Conservation (phyloP, 2,113 vertebrate genomes). For the Corythoichthys intestinalis region DNA sequence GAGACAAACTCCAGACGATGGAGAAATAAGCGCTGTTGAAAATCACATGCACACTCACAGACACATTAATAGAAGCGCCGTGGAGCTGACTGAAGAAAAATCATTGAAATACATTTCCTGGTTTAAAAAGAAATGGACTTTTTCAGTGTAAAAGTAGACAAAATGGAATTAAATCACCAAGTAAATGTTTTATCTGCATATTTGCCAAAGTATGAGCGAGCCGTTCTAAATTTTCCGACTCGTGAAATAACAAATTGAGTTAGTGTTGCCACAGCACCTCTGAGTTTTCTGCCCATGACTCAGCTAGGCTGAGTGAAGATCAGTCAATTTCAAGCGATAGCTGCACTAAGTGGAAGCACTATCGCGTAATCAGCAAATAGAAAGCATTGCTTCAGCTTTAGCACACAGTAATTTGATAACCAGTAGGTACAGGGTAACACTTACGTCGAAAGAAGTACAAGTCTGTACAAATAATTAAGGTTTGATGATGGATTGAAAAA, state of each 20-base stretch:
- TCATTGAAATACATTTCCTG: background rate
- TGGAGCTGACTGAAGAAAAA: background rate
- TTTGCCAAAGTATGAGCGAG: background rate
- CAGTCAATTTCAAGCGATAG: background rate
- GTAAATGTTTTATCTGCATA: background rate
- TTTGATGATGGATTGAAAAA: too few species aligned
- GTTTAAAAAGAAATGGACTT: background rate
- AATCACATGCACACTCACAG: background rate
- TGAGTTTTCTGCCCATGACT: background rate
- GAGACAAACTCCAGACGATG: background rate
- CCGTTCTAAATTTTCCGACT: background rate
- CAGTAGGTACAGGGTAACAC: too few species aligned
- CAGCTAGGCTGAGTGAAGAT: background rate
- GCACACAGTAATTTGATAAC: too few species aligned
- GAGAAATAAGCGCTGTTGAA: background rate
- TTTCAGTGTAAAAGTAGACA: background rate
- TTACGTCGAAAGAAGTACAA: too few species aligned
- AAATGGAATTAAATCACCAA: background rate
- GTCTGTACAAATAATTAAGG: too few species aligned
- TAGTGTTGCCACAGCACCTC: background rate
- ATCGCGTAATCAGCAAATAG: background rate
- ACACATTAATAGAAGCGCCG: background rate
- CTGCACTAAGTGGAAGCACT: background rate
- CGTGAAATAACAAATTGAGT: background rate
- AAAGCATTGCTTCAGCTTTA: too few species aligned